These are phyloP conservation scores for Aratinga solstitialis DNA, from an alignment of 2,797 vertebrate genomes.

Conservation along the genomic window DNA sequence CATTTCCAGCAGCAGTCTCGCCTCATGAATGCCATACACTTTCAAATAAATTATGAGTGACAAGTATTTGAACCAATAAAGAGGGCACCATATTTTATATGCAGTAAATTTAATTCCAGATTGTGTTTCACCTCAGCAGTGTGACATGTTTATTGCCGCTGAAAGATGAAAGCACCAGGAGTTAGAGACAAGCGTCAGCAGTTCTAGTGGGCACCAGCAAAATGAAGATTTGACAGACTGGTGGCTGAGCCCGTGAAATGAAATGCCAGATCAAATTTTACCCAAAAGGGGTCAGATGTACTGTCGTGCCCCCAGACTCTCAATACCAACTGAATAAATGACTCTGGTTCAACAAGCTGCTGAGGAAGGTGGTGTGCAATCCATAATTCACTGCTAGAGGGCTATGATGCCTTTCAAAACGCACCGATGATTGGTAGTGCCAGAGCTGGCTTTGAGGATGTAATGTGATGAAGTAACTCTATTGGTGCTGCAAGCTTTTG, in stretches of 20 bases:
- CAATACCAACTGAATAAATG: constrained; percentile 78
- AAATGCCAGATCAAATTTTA: constrained; percentile 87
- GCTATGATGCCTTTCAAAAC: constrained; percentile 20
- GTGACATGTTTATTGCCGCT: constrained; percentile 96
- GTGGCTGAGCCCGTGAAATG: constrained; percentile 81
- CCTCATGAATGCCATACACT: constrained; percentile 85
- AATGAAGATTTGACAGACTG: constrained; percentile 83
- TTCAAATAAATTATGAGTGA: constrained; percentile 97
- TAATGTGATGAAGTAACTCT: neutral
- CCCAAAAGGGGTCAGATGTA: constrained; percentile 81
- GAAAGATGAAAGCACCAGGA: constrained; percentile 85
- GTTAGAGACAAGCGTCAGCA: constrained; percentile 84
- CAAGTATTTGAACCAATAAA: constrained; percentile 98
- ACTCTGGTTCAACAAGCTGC: constrained; percentile 62
- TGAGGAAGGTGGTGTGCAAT: constrained; percentile 36
- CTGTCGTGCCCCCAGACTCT: constrained; percentile 74
- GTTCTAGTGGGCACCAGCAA: constrained; percentile 83
- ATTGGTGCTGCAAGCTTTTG: constrained; percentile 31
- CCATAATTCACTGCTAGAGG: constrained; percentile 51
- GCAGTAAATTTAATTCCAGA: constrained; percentile 98
- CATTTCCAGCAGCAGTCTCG: constrained; percentile 51
- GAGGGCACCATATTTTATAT: constrained; percentile 96
- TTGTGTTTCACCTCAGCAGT: constrained; percentile 89
- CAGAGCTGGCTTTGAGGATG: neutral
- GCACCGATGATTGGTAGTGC: neutral